A percentile compares a stretch with the other conserved stretches of the same genome.
phyloP scores from a whole-genome alignment of 2,113 vertebrate species.

The Panthera uncia region DNA sequence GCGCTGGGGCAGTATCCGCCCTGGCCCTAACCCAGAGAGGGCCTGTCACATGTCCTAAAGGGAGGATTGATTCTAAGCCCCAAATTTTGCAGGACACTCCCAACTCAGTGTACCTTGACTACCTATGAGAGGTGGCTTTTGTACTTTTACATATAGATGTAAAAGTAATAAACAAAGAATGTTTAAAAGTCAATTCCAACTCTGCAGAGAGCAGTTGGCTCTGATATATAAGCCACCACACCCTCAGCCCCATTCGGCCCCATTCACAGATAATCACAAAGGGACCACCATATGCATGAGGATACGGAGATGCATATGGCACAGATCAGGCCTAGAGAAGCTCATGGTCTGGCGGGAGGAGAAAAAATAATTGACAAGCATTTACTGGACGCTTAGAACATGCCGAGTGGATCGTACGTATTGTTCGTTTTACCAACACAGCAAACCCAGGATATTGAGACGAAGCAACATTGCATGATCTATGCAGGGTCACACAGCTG shows the following conservation, averaged over 20 bases:
- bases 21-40: neutral
- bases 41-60: neutral
- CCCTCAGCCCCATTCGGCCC: neutral
- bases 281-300: neutral
- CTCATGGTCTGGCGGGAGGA: neutral
- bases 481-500: neutral
- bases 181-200: neutral
- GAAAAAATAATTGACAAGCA: neutral
- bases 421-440: neutral
- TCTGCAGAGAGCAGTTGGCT: neutral
- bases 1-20: neutral
- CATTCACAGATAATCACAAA: neutral
- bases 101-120: neutral
- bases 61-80: too few species aligned
- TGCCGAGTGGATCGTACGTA: neutral
- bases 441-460: neutral
- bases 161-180: neutral
- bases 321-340: neutral
- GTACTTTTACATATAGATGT: neutral
- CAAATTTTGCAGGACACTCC: neutral
- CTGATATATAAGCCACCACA: neutral
- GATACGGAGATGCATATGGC: neutral
- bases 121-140: neutral
- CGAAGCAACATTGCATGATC: neutral
- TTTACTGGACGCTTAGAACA: neutral